These are phyloP conservation scores for Serripes groenlandicus DNA, from an alignment of 2,888 invertebrate genomes.

Conservation along the genomic window DNA sequence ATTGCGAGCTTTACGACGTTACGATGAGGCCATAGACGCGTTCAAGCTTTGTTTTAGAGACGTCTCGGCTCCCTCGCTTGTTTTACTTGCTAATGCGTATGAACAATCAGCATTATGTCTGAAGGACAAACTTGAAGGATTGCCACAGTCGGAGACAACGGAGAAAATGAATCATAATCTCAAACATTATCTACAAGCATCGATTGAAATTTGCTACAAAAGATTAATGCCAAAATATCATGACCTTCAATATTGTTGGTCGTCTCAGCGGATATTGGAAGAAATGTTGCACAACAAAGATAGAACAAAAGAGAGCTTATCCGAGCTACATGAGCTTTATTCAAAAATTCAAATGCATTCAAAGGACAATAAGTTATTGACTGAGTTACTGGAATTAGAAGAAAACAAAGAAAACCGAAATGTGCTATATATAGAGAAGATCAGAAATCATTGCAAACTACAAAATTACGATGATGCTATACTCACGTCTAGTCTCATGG, in stretches of 20 bases:
- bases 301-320: conserved; percentile 19
- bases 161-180: background rate
- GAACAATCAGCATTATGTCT: conserved; percentile 53
- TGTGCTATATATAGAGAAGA: conserved; percentile 16
- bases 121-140: conserved; percentile 3
- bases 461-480: conserved; percentile 44
- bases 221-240: conserved; percentile 30
- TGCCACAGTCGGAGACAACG: background rate
- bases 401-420: conserved; percentile 11
- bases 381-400: conserved; percentile 14
- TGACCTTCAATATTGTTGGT: conserved; percentile 40
- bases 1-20: conserved; percentile 10
- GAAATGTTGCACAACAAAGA: conserved; percentile 14
- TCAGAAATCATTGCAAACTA: conserved; percentile 5
- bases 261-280: conserved; percentile 26
- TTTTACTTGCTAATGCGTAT: conserved; percentile 40
- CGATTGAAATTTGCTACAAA: conserved; percentile 37
- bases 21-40: conserved; percentile 22
- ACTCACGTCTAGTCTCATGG: conserved; percentile 30
- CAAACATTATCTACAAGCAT: conserved; percentile 17
- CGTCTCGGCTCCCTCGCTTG: conserved; percentile 14
- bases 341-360: conserved; percentile 33
- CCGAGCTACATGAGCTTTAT: conserved; percentile 27
- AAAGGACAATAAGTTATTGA: conserved; percentile 19
- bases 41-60: conserved; percentile 34